Conservation (phyloP, 1,140 invertebrate species). For the Oedothorax gibbosus region DNA sequence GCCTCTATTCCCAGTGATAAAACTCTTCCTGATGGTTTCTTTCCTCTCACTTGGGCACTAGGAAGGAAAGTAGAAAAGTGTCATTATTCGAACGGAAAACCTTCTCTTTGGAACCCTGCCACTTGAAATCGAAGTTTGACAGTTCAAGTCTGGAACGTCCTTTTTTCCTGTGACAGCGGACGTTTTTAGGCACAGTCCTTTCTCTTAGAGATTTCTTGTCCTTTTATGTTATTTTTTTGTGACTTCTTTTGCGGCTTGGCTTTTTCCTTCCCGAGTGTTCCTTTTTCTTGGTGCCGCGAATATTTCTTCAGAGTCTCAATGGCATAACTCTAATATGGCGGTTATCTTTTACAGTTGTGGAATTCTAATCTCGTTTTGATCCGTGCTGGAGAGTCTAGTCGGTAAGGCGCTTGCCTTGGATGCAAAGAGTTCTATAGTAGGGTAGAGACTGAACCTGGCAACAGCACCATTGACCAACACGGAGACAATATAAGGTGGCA, state of each 20-base stretch:
- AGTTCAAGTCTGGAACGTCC: constrained; percentile 37
- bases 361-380: too few species aligned
- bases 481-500: too few species aligned
- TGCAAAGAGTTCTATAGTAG: too few species aligned
- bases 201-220: constrained; percentile 23
- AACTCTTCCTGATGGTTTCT: constrained; percentile 20
- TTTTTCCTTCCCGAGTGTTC: background rate
- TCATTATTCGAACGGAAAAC: constrained; percentile 38
- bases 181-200: constrained; percentile 32
- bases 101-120: constrained; percentile 38
- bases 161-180: constrained; percentile 30
- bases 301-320: too few species aligned
- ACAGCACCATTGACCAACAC: too few species aligned
- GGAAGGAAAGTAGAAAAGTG: constrained; percentile 2
- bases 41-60: too few species aligned
- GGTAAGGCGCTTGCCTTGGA: too few species aligned
- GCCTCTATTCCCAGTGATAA: constrained; percentile 34
- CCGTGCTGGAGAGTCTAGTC: too few species aligned
- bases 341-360: too few species aligned
- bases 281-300: background rate
- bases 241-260: background rate
- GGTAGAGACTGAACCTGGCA: too few species aligned
- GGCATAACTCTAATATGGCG: too few species aligned
- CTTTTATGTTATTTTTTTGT: background rate
- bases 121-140: constrained; percentile 37